Conservation (phyloP, 2,888 invertebrate species). For the Idaea aversata region DNA sequence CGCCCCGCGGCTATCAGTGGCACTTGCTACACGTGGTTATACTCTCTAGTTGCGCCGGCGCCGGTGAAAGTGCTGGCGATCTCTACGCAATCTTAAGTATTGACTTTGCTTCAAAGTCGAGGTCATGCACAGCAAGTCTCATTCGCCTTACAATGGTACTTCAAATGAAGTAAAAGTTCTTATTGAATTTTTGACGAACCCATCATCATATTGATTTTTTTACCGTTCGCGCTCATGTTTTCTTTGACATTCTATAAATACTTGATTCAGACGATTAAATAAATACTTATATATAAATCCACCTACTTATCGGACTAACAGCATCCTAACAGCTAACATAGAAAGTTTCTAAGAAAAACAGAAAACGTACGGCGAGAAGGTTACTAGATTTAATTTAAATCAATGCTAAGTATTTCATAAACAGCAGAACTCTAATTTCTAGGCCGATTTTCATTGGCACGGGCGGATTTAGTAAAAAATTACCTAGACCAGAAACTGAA, state of each 20-base stretch:
- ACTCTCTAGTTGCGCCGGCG: constrained; percentile 33
- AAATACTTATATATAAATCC: not conserved
- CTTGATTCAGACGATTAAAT: not conserved
- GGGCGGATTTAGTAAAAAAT: not conserved
- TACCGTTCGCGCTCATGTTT: not conserved
- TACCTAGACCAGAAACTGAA: not conserved
- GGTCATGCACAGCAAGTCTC: constrained; percentile 67
- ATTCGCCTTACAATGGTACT: constrained; percentile 46
- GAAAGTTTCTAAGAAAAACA: not conserved
- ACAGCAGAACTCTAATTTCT: not conserved
- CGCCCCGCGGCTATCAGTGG: constrained; percentile 15
- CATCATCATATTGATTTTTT: constrained; percentile 3
- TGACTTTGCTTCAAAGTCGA: constrained; percentile 47
- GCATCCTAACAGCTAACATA: not conserved
- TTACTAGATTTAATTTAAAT: not conserved
- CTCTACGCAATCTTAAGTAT: constrained; percentile 46
- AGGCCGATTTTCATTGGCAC: not conserved
- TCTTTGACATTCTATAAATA: not conserved
- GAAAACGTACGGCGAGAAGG: not conserved
- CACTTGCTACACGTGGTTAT: constrained; percentile 31
- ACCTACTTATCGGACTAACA: not conserved
- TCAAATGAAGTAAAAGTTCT: constrained; percentile 64
- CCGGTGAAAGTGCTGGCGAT: constrained; percentile 62
- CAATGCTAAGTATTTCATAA: not conserved
- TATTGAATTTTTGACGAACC: constrained; percentile 18